Percentiles rank a stretch among this genome's conserved stretches.
Evolutionary conservation across 2,797 vertebrate species (phyloP).

Genomic region (Sciurus vulgaris): DNA sequence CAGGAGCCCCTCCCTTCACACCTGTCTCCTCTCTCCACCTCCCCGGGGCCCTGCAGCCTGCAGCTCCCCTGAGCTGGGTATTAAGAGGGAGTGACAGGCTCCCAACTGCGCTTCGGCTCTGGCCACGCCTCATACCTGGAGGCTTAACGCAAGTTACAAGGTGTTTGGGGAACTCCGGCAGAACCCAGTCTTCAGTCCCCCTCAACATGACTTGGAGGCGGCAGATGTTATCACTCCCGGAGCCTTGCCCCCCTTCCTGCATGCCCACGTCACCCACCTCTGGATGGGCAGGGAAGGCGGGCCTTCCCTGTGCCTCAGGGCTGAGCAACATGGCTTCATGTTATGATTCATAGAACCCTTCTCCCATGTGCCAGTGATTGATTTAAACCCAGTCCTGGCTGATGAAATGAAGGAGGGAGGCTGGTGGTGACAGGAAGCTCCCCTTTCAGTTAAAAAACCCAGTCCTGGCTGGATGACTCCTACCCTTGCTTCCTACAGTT

Average conservation of each 20-base stretch:
- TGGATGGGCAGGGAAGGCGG: neutral
- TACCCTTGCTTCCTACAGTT: neutral
- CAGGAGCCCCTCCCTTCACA: slow-evolving; percentile 66
- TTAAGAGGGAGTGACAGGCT: slow-evolving; percentile 86
- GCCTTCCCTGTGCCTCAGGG: neutral
- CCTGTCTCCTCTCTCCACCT: slow-evolving; percentile 68
- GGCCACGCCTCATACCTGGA: slow-evolving; percentile 85
- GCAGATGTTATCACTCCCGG: neutral
- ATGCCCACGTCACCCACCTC: neutral
- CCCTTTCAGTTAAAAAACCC: neutral
- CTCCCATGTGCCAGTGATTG: neutral
- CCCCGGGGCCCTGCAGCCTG: slow-evolving; percentile 60
- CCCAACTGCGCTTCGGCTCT: slow-evolving; percentile 67
- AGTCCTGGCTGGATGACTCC: neutral
- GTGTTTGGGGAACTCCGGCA: slow-evolving; percentile 80
- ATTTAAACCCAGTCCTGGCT: neutral
- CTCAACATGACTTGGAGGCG: neutral
- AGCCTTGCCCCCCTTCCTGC: neutral
- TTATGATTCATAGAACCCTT: neutral
- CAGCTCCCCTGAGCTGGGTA: slow-evolving; percentile 70
- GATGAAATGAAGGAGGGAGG: neutral
- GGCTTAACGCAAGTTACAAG: slow-evolving; percentile 82
- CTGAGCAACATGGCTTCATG: neutral
- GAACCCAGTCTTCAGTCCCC: neutral
- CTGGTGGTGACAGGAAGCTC: neutral